Conservation (phyloP, 2,888 invertebrate genomes). For the Philereme transversata region DNA sequence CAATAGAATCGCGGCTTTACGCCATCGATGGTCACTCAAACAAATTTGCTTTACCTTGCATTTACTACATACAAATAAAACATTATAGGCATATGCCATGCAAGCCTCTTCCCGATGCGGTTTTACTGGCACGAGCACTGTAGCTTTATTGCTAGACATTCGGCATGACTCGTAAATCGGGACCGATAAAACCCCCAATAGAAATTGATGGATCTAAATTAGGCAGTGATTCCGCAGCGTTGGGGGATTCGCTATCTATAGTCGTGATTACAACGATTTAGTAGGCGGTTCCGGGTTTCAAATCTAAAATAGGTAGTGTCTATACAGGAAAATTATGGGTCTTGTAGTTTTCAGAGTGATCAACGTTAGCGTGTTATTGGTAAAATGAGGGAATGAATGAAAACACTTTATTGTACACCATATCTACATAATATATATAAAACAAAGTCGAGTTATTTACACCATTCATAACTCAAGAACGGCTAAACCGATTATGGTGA, state of each 20-base stretch:
- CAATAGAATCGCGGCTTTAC: no score
- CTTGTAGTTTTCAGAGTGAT: neutral
- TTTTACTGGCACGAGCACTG: slow-evolving; percentile 20
- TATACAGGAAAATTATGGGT: neutral
- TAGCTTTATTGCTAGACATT: slow-evolving; percentile 34
- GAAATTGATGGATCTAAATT: slow-evolving; percentile 39
- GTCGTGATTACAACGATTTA: slow-evolving; percentile 23
- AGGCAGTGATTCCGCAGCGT: slow-evolving; percentile 30
- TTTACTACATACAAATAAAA: no score
- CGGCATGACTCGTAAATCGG: slow-evolving; percentile 37
- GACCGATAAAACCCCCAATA: slow-evolving; percentile 34
- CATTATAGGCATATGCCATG: neutral
- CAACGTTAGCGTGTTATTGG: no score
- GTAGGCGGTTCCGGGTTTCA: slow-evolving; percentile 19
- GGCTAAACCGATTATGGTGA: no score
- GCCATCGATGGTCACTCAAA: no score
- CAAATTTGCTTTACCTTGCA: no score
- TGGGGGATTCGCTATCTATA: slow-evolving; percentile 27
- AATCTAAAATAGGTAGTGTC: neutral
- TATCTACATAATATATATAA: no score
- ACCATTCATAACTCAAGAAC: no score
- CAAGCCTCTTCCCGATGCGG: slow-evolving; percentile 5
- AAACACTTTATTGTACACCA: no score
- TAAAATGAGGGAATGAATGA: no score
- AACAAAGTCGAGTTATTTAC: no score